Evolutionary conservation across 2,113 vertebrate genomes (phyloP), one percentile per base, ranked within the genome.

Genomic region (Aspiorhynchus laticeps): DNA sequence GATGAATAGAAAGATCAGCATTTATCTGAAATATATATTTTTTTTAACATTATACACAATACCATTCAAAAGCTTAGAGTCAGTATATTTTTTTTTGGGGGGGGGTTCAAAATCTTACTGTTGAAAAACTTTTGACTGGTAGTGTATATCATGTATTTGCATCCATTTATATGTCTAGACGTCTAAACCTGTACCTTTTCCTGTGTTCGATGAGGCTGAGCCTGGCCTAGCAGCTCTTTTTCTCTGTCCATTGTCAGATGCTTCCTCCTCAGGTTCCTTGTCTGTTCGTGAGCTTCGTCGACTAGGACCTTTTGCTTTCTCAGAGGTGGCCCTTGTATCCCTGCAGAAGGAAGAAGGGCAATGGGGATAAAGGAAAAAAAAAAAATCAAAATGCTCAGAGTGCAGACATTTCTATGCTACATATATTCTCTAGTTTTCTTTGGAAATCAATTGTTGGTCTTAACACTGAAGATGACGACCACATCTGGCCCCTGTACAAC

Each of bases 201-300:
- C 87, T 71, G 84, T 75, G 88, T 80, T 87, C 21, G 87, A 87
- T 17, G 89, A 86, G 76, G 96, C 95, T 12, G 96, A 95, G 0
- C 96, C 96, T 10, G 97, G 98, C 69, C 98, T 91, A 79, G 95
- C 96, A 7, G 96, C 95, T 87, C 98, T 95, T 93, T 99, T 99
- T 90, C 98, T 96, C 88, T 97, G 96, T 87, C 96, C 96, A 0
- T 96, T 97, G 93, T 99, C 98, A 83, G 95, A 91, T 33, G 92
- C 93, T 36, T 99, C 98, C 93, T 95, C 91, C 89, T 96, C 95
- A 43, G 94, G 92, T 91, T 96, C 96, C 88, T 98, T 98, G 91
- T 99, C 98, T 82, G 97, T 95, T 89, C 97, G 96, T 82, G 97
- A 97, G 94, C 98, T 99, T 94, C 97, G 96, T 90, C 97, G 95